phyloP scores from a whole-genome alignment of 2,888 invertebrate genomes.

The Erebia palarica region DNA sequence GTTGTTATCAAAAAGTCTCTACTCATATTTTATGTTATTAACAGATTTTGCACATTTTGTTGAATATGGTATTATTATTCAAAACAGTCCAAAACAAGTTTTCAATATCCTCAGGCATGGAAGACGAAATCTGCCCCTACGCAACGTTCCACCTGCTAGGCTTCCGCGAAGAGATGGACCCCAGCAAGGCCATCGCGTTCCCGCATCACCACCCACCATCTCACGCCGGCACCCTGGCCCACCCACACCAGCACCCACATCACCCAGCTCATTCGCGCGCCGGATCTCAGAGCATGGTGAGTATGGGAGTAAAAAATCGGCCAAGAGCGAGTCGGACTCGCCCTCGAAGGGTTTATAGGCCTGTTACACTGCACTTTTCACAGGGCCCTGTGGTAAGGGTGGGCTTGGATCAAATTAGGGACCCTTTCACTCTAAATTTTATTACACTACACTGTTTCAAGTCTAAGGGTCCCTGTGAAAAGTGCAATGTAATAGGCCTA shows the following conservation, averaged over 20 bases:
- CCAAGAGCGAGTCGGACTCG: background rate
- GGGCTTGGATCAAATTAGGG: too few species aligned
- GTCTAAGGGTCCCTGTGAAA: too few species aligned
- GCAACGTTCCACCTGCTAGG: slow-evolving; percentile 97
- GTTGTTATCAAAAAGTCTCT: too few species aligned
- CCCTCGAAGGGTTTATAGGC: too few species aligned
- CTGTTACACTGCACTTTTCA: too few species aligned
- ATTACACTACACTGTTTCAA: too few species aligned
- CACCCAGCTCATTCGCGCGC: slow-evolving; percentile 91
- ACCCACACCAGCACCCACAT: slow-evolving; percentile 88
- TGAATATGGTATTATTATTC: background rate
- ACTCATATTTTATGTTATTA: too few species aligned
- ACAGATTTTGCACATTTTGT: too few species aligned
- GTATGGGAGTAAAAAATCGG: slow-evolving; percentile 40
- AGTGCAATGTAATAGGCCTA: too few species aligned
- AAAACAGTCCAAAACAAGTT: background rate
- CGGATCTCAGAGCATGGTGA: slow-evolving; percentile 94
- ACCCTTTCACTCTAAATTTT: too few species aligned
- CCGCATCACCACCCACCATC: slow-evolving; percentile 89
- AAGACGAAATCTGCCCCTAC: slow-evolving; percentile 98
- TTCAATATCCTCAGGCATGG: slow-evolving; percentile 86
- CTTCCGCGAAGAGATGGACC: slow-evolving; percentile 98
- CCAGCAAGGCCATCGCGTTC: slow-evolving; percentile 92
- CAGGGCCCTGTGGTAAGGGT: too few species aligned
- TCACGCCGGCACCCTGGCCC: slow-evolving; percentile 92